These are phyloP conservation scores for Panzeria rudis DNA, from an alignment of 2,888 invertebrate genomes.

Conservation along the genomic window DNA sequence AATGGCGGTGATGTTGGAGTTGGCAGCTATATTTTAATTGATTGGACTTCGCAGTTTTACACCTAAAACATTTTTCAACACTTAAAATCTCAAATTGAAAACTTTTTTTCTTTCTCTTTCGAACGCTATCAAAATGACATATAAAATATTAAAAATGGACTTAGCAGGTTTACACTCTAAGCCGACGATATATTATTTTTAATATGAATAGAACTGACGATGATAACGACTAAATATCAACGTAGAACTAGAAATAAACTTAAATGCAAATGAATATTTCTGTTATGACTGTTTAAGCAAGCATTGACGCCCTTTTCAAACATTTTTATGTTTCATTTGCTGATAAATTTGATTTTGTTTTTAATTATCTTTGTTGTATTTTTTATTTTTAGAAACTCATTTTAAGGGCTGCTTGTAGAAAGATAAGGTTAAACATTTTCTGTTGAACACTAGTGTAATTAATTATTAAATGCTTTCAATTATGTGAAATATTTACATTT, in stretches of 20 bases:
- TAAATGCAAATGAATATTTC: neutral
- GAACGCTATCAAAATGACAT: too few species aligned
- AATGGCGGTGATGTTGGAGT: too few species aligned
- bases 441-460: neutral
- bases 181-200: conserved; percentile 1
- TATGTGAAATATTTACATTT: too few species aligned
- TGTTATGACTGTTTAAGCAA: neutral
- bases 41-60: too few species aligned
- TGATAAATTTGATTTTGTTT: neutral
- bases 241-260: neutral
- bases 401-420: neutral
- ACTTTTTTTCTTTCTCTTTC: too few species aligned
- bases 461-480: too few species aligned
- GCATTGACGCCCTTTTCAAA: conserved; percentile 44
- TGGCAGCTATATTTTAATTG: too few species aligned
- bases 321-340: neutral
- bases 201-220: conserved; percentile 7
- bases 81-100: too few species aligned
- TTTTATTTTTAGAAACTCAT: neutral
- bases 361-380: neutral
- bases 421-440: neutral
- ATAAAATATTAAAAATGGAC: too few species aligned
- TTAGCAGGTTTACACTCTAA: too few species aligned
- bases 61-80: too few species aligned
- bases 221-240: neutral